A percentile compares a stretch with the other conserved stretches of the same genome.
Evolutionary conservation across 2,888 invertebrate species (phyloP).

Genomic region (Cosmorhoe ocellata): DNA sequence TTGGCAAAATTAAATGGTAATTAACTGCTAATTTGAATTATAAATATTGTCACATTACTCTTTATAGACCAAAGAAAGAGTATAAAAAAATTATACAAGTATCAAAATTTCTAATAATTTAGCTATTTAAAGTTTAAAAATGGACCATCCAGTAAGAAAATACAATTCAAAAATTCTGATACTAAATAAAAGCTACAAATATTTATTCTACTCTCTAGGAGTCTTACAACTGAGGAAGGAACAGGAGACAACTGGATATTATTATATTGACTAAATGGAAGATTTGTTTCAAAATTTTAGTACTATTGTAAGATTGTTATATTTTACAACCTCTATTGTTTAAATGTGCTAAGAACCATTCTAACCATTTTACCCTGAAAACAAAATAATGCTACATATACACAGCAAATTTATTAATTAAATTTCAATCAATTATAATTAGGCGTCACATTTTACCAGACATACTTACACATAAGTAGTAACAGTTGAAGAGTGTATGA

Average conservation of each 20-base stretch:
- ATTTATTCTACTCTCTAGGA: slow-evolving; percentile 2
- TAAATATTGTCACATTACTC: slow-evolving; percentile 24
- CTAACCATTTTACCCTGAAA: slow-evolving; percentile 45
- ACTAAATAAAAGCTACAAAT: slow-evolving; percentile 8
- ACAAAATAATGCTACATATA: slow-evolving; percentile 36
- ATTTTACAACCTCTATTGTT: neutral
- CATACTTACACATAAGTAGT: slow-evolving; percentile 55
- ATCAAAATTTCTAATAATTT: slow-evolving; percentile 48
- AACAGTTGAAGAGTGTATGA: slow-evolving; percentile 65
- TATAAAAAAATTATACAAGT: slow-evolving; percentile 40
- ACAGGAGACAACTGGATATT: slow-evolving; percentile 3
- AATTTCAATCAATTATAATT: slow-evolving; percentile 14
- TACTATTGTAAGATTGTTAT: neutral
- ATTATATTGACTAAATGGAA: slow-evolving; percentile 3
- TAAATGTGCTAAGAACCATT: neutral
- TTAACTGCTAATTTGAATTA: slow-evolving; percentile 14
- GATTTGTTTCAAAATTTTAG: neutral
- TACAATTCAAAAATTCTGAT: slow-evolving; percentile 9
- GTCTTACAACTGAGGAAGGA: slow-evolving; percentile 2
- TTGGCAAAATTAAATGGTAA: slow-evolving; percentile 33
- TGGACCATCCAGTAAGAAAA: slow-evolving; percentile 35
- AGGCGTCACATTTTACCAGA: slow-evolving; percentile 44
- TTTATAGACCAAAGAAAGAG: slow-evolving; percentile 28
- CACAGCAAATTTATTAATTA: slow-evolving; percentile 7
- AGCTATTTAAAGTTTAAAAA: slow-evolving; percentile 50